phyloP scores from a whole-genome alignment of 2,797 vertebrate genomes.

The Glyptemys insculpta region DNA sequence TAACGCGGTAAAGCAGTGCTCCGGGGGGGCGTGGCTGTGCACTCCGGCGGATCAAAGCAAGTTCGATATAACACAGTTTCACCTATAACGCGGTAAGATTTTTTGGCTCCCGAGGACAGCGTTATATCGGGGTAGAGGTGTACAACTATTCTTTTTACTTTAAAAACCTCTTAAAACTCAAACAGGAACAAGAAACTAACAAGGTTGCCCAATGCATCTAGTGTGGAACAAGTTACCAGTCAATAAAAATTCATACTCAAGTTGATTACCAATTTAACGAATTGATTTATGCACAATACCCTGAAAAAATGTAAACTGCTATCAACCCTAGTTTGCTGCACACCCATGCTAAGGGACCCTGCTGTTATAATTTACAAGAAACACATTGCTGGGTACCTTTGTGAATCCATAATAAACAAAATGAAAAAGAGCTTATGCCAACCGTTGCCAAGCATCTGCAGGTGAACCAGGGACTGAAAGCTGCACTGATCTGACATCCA shows the following conservation, averaged over 20 bases:
- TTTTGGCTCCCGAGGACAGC: no score
- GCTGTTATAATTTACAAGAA: no score
- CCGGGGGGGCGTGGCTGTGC: no score
- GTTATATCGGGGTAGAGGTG: no score
- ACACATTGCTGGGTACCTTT: no score
- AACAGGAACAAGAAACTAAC: background rate
- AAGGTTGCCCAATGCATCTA: background rate
- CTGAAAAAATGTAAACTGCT: background rate
- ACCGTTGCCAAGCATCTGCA: background rate
- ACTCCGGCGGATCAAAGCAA: no score
- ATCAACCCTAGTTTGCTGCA: background rate
- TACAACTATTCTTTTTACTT: background rate
- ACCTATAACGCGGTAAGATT: no score
- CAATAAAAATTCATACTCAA: background rate
- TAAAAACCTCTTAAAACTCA: background rate
- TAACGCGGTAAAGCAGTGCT: no score
- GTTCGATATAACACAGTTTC: no score
- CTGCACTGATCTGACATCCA: background rate
- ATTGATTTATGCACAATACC: background rate
- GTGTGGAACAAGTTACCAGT: background rate
- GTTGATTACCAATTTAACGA: background rate
- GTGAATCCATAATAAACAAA: background rate
- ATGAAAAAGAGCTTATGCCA: background rate
- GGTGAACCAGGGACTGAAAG: background rate
- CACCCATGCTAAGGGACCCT: background rate